These are phyloP conservation scores for Zoroaster sp. DNA, from an alignment of 53 echinoderm and acorn worm species.

Conservation along the genomic window DNA sequence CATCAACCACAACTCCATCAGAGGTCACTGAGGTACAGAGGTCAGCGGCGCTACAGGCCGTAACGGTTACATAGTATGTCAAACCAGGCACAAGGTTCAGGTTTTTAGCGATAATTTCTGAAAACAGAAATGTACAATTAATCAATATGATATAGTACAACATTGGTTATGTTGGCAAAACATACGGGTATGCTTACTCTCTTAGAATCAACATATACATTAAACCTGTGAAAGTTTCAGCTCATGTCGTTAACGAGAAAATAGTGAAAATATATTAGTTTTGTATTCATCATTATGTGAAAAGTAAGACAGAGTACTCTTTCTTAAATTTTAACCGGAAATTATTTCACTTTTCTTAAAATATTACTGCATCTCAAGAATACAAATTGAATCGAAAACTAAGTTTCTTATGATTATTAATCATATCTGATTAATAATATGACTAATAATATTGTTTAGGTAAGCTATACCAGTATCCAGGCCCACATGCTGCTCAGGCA, in stretches of 20 bases:
- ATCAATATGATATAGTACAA: no score
- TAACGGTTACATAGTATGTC: conserved; percentile 54
- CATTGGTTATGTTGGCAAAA: no score
- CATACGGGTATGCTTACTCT: no score
- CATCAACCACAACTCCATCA: conserved; percentile 65
- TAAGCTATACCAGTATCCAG: conserved; percentile 29
- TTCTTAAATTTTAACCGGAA: no score
- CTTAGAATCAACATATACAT: no score
- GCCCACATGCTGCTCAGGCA: conserved; percentile 46
- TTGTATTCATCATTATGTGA: not conserved
- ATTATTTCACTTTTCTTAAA: not conserved
- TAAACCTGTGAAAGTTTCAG: not conserved
- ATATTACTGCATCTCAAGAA: not conserved
- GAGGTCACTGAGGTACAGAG: conserved; percentile 64
- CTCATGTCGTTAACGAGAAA: not conserved
- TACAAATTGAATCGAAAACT: not conserved
- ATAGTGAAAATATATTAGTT: not conserved
- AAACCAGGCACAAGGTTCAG: conserved; percentile 52
- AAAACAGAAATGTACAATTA: not conserved
- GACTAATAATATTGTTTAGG: no score
- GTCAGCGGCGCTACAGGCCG: conserved; percentile 57
- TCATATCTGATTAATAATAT: no score
- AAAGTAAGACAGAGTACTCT: no score
- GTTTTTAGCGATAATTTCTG: conserved; percentile 3
- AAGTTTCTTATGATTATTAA: no score